Conservation (phyloP, 2,113 vertebrate species). For the Marmota monax region DNA sequence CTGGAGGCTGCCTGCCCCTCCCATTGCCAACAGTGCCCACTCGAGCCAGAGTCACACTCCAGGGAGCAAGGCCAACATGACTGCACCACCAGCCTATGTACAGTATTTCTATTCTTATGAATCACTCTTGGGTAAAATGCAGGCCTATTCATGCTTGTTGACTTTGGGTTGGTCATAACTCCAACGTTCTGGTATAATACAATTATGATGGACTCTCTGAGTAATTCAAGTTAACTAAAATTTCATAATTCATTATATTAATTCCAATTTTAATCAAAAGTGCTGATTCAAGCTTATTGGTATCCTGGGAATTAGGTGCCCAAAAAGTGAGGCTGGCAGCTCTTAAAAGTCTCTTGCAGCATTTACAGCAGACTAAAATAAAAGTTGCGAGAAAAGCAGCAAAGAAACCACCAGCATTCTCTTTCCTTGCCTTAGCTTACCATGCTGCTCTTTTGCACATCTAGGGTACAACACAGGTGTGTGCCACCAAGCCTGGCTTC, state of each 20-base stretch:
- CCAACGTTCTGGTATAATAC: not conserved
- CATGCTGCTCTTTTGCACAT: not conserved
- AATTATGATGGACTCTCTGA: constrained; percentile 12
- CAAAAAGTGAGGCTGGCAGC: not conserved
- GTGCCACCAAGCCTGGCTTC: too few relatives aligned
- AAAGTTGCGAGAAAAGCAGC: not conserved
- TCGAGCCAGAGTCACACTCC: not conserved
- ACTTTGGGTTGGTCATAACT: not conserved
- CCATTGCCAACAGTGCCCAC: not conserved
- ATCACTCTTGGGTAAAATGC: not conserved
- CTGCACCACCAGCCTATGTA: not conserved
- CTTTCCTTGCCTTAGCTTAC: not conserved
- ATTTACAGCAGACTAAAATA: not conserved
- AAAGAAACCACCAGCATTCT: not conserved
- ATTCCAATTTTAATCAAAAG: constrained; percentile 5
- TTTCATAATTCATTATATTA: not conserved
- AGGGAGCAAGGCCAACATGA: not conserved
- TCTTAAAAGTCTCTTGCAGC: not conserved
- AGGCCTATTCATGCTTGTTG: not conserved
- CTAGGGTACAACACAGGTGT: not conserved
- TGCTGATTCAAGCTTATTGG: not conserved
- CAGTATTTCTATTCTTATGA: not conserved
- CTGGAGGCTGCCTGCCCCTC: not conserved
- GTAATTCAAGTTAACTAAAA: not conserved
- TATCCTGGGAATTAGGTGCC: not conserved